These are phyloP conservation scores for Heliothis peltigera DNA, from an alignment of 2,888 invertebrate genomes.

Conservation along the genomic window DNA sequence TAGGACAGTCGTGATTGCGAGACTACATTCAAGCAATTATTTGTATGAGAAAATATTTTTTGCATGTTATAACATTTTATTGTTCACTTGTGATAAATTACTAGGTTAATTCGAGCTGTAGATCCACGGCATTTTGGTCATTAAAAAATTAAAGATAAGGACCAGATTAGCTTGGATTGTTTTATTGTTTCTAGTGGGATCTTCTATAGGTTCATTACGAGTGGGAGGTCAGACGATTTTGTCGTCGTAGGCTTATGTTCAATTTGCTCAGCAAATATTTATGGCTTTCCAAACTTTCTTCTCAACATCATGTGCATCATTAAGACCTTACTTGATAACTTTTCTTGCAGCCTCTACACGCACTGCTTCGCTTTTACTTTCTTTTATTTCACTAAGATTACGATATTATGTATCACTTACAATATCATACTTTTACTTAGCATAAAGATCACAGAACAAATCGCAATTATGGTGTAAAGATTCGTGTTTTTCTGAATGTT, in stretches of 20 bases:
- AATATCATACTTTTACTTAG: background rate
- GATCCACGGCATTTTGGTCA: constrained; percentile 34
- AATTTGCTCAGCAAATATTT: constrained; percentile 50
- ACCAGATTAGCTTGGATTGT: constrained; percentile 45
- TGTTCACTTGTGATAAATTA: constrained; percentile 42
- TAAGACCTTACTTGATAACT: constrained; percentile 24
- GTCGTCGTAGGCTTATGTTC: constrained; percentile 36
- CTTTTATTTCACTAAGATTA: constrained; percentile 9
- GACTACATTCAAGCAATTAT: constrained; percentile 64
- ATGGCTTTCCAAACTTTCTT: constrained; percentile 53
- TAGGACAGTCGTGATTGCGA: constrained; percentile 72
- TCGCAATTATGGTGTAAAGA: background rate
- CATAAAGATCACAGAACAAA: background rate
- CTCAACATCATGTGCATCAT: constrained; percentile 25
- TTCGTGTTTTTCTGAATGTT: background rate
- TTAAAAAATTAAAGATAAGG: constrained; percentile 53
- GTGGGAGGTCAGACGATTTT: constrained; percentile 51
- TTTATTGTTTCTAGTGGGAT: constrained; percentile 53
- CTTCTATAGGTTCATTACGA: constrained; percentile 35
- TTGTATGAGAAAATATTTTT: constrained; percentile 71
- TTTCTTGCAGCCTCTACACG: constrained; percentile 26
- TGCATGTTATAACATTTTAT: constrained; percentile 52
- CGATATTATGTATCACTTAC: background rate
- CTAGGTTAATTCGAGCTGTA: constrained; percentile 28
- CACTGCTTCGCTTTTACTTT: constrained; percentile 34